Base-by-base conservation (phyloP, 2,113 vertebrate species). In the Podilymbus podiceps region DNA sequence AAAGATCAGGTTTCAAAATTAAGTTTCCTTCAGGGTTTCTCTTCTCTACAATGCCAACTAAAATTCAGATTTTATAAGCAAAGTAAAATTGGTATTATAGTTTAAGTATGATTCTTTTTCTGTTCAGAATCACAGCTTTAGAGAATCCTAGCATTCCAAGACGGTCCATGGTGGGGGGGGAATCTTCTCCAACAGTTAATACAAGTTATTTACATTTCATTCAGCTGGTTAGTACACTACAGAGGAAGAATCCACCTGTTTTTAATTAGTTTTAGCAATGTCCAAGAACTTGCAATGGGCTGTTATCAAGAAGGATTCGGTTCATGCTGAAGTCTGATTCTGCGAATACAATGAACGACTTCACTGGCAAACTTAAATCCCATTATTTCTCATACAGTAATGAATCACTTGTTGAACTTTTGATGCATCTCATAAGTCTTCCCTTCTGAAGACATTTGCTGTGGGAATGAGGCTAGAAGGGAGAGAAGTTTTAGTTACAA, bases 1-100 rank as follows among this genome's bases (percentile, higher is more conserved):
- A 95, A 74, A 89, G 90, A 94, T 93, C 89, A 62, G 5, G 47
- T 97, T 95, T 96, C 95, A 53, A 94, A 94, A 28, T 35, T 42
- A 73, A 33, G 31, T 89, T 95, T 92, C 56, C 77, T 95, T 94
- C 49, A 79, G 33, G 42, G 35, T 42, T 94, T 64, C 60, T 91
- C n/a, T 80, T 62, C 24, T 85, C 25, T 58, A 80, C 27, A 58
- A 30, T 30, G 64, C 80, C 96, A 94, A 84, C 69, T 69, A 71
- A 88, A 94, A 96, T 75, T 63, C 49, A 78, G 42, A 35, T 90
- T 90, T 82, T 82, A 64, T 91, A 92, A 97, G 96, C 86, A 89
- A 72, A 88, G 80, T 75, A 90, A 63, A 86, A 86, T 12, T 27
- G 72, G 28, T 55, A 73, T 62, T 87, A 72, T 6, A 64, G 76